Evolutionary conservation across 2,113 vertebrate genomes (phyloP).

Genomic region (Marmota flaviventris): DNA sequence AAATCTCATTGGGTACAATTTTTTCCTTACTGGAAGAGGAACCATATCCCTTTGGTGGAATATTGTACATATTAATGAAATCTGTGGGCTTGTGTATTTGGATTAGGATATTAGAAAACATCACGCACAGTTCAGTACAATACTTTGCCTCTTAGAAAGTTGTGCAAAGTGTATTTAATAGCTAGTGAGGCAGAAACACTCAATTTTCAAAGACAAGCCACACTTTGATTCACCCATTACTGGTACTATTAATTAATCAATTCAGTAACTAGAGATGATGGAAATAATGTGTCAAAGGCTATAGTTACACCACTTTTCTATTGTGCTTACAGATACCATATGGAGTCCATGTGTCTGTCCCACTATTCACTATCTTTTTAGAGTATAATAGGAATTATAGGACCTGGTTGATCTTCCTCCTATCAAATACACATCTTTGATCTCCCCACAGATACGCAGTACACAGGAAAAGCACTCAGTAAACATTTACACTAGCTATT

Average conservation of each 20-base stretch:
- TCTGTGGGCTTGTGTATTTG: not conserved
- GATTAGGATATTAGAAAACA: constrained; percentile 28
- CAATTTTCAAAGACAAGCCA: constrained; percentile 2
- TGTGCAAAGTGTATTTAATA: constrained; percentile 14
- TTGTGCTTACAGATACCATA: not conserved
- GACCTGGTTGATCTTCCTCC: not conserved
- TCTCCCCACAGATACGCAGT: not conserved
- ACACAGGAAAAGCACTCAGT: not conserved
- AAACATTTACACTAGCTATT: not conserved
- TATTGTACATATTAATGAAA: constrained; percentile 16
- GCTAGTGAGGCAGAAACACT: constrained; percentile 7
- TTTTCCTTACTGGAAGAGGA: not conserved
- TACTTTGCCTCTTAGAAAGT: constrained; percentile 29
- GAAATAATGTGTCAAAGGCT: not conserved
- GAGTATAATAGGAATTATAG: not conserved
- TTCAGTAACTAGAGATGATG: not conserved
- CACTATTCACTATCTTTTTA: not conserved
- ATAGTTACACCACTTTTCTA: not conserved
- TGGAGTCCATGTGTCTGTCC: not conserved
- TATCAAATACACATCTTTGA: not conserved
- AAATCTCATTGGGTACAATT: not conserved
- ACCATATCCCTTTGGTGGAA: not conserved
- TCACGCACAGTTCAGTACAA: not conserved
- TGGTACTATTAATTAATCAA: not conserved
- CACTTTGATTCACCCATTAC: not conserved